These are phyloP conservation scores for Mallotus villosus DNA, from an alignment of 2,797 vertebrate species.

Conservation along the genomic window DNA sequence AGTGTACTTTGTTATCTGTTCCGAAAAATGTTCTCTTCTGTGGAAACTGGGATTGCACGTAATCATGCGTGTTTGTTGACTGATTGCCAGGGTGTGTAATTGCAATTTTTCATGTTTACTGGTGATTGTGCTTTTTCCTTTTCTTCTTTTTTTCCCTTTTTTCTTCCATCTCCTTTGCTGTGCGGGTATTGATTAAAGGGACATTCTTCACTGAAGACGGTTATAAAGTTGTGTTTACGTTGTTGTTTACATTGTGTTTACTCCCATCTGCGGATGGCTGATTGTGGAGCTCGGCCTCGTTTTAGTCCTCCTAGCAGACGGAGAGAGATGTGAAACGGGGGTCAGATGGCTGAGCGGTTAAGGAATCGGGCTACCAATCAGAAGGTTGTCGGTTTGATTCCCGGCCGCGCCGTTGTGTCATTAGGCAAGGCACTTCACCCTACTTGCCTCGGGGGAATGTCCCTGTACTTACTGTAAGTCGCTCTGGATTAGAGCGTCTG, in stretches of 20 bases:
- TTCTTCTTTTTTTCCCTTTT: neutral
- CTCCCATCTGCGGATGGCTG: neutral
- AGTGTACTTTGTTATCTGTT: neutral
- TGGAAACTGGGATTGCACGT: conserved; percentile 5
- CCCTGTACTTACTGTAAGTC: no score
- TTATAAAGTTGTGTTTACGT: neutral
- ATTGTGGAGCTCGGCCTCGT: neutral
- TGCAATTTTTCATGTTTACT: conserved; percentile 27
- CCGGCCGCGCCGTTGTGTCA: no score
- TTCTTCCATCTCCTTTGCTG: neutral
- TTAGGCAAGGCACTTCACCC: no score
- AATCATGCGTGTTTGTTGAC: conserved; percentile 35
- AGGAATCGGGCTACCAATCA: no score
- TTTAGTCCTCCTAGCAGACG: no score
- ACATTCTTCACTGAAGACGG: conserved; percentile 19
- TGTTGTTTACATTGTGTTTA: no score
- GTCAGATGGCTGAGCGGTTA: no score
- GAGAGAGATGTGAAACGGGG: no score
- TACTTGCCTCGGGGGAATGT: no score
- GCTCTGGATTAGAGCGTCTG: no score
- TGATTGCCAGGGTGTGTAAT: conserved; percentile 35
- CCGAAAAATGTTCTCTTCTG: conserved; percentile 26
- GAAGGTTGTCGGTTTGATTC: no score
- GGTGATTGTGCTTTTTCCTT: conserved; percentile 17
- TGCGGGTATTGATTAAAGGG: conserved; percentile 31